Conservation (phyloP, 2,113 vertebrate species). For the Dromiciops gliroides region DNA sequence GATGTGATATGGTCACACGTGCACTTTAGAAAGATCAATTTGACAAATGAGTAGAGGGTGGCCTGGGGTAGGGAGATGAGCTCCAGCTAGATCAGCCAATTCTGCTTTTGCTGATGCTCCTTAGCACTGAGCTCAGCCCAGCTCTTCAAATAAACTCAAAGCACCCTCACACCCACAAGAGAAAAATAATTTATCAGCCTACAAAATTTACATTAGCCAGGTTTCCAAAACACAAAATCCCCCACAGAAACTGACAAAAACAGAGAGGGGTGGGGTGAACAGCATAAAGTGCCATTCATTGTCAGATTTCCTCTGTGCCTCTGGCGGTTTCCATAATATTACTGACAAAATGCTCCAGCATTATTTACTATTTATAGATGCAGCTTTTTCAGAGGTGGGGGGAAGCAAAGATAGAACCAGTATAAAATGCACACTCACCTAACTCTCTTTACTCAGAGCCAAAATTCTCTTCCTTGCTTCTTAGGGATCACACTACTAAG, state of each 20-base stretch:
- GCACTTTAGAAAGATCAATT: background rate
- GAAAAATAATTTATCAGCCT: background rate
- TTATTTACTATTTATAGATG: background rate
- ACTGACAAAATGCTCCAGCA: background rate
- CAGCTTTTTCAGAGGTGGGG: background rate
- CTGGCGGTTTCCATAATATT: background rate
- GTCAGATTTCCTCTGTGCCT: background rate
- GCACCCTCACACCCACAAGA: background rate
- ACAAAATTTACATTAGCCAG: background rate
- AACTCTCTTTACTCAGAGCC: background rate
- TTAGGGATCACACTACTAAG: background rate
- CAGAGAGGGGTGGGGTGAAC: background rate
- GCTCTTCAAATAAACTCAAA: background rate
- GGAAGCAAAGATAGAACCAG: background rate
- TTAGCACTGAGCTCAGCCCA: background rate
- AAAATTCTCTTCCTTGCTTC: background rate
- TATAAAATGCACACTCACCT: background rate
- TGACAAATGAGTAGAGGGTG: background rate
- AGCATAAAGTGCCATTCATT: background rate
- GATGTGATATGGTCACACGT: background rate
- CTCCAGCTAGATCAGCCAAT: background rate
- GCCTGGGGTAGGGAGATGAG: background rate
- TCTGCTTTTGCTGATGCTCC: background rate
- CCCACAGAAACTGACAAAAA: background rate
- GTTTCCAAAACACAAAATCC: background rate